Conservation (phyloP, 2,113 vertebrate species). For the Anser cygnoides region DNA sequence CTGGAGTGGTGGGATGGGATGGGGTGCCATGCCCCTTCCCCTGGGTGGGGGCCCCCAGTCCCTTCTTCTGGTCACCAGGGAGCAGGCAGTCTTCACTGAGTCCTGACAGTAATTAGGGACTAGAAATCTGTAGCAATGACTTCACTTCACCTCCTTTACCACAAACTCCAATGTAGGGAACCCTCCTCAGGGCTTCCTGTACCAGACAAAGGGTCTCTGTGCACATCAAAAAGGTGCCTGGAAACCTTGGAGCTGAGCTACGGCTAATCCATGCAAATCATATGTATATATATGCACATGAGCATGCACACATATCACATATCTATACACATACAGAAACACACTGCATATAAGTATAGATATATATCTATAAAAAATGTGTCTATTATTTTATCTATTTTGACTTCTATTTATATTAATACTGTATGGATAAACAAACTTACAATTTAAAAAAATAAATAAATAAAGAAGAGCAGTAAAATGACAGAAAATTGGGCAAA, state of each 20-base stretch:
- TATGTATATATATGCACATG: not conserved
- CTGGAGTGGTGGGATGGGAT: not conserved
- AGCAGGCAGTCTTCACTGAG: not conserved
- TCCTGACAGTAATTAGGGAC: not conserved
- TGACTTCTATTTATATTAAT: not conserved
- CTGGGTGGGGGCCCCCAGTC: too few relatives aligned
- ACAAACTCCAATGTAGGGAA: not conserved
- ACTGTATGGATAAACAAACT: not conserved
- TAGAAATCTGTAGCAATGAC: not conserved
- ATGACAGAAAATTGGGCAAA: not conserved
- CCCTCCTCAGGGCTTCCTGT: not conserved
- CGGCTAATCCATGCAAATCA: not conserved
- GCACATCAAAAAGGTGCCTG: not conserved
- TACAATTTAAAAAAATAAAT: not conserved
- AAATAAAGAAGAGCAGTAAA: not conserved
- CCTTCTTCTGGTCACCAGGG: fast-evolving
- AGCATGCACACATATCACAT: not conserved
- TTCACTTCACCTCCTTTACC: not conserved
- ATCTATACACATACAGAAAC: not conserved
- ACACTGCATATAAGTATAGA: not conserved
- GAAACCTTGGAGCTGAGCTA: not conserved
- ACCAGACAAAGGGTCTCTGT: not conserved
- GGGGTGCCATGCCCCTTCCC: not conserved
- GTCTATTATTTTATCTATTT: not conserved
- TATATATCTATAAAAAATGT: not conserved